These are phyloP conservation scores for Euphydryas editha DNA, from an alignment of 2,888 invertebrate genomes.

Conservation along the genomic window DNA sequence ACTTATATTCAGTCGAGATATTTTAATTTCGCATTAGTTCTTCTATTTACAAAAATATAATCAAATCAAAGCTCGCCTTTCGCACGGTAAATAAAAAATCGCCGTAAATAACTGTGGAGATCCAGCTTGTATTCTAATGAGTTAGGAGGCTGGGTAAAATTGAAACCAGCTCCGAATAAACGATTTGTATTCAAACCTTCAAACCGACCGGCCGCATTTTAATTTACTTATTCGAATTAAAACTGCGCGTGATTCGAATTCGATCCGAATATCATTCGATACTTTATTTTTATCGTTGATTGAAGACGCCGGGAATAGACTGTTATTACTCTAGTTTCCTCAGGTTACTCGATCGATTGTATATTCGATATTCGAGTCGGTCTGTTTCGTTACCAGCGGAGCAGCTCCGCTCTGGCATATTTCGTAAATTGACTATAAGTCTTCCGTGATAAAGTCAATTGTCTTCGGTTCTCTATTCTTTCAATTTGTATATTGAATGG, in stretches of 20 bases:
- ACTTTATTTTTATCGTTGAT: slow-evolving; percentile 80
- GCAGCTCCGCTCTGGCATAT: slow-evolving; percentile 54
- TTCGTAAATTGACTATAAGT: slow-evolving; percentile 65
- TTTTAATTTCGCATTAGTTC: neutral
- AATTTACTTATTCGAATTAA: slow-evolving; percentile 83
- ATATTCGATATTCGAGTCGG: slow-evolving; percentile 53
- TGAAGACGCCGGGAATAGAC: slow-evolving; percentile 61
- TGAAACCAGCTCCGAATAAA: slow-evolving; percentile 73
- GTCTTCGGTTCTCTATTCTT: slow-evolving; percentile 61
- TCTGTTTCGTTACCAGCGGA: slow-evolving; percentile 51
- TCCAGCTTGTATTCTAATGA: slow-evolving; percentile 65
- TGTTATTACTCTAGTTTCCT: slow-evolving; percentile 60
- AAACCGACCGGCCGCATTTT: slow-evolving; percentile 74
- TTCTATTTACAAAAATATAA: slow-evolving; percentile 40
- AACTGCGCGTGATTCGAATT: slow-evolving; percentile 80
- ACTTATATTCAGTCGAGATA: neutral
- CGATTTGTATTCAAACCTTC: slow-evolving; percentile 80
- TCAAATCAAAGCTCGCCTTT: slow-evolving; percentile 65
- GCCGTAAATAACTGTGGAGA: slow-evolving; percentile 68
- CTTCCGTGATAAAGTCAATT: slow-evolving; percentile 58
- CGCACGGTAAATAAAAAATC: slow-evolving; percentile 59
- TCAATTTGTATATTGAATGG: slow-evolving; percentile 47
- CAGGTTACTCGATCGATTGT: slow-evolving; percentile 49
- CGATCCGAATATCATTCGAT: slow-evolving; percentile 64
- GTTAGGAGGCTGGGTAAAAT: slow-evolving; percentile 61